Percentiles rank a stretch among this genome's conserved stretches.
Evolutionary conservation across 2,888 invertebrate species (phyloP).

Genomic region (Aradus depressus): DNA sequence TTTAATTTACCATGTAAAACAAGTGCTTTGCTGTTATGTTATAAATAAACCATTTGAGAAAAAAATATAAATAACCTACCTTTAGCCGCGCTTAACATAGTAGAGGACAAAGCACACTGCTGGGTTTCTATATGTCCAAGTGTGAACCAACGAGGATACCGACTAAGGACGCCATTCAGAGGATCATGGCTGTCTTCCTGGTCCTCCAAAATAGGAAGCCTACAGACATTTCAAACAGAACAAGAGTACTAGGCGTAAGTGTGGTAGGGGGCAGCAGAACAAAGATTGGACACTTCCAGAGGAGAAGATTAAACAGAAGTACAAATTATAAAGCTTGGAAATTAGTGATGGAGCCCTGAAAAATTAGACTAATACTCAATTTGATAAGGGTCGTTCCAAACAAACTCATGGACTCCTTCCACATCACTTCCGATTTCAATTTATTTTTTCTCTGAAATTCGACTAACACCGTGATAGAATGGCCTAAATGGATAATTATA

Average conservation of each 20-base stretch:
- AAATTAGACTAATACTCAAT: background rate
- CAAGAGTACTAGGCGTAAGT: too few species aligned
- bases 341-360: background rate
- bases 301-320: background rate
- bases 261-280: too few species aligned
- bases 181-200: slow-evolving; percentile 53
- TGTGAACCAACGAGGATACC: slow-evolving; percentile 66
- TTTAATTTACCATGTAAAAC: too few species aligned
- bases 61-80: slow-evolving; percentile 40
- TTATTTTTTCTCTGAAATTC: background rate
- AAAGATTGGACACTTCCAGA: background rate
- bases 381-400: too few species aligned
- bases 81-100: slow-evolving; percentile 61
- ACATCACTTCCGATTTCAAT: too few species aligned
- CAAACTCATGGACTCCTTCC: too few species aligned
- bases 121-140: slow-evolving; percentile 69
- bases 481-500: background rate
- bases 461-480: background rate
- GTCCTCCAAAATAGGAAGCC: slow-evolving; percentile 63
- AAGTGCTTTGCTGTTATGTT: too few species aligned
- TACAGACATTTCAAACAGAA: slow-evolving; percentile 32
- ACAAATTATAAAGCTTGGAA: background rate
- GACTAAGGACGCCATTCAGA: slow-evolving; percentile 45
- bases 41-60: too few species aligned
- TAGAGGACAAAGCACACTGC: slow-evolving; percentile 66